phyloP scores from a whole-genome alignment of 2,888 invertebrate genomes.

The Tiliacea citrago region DNA sequence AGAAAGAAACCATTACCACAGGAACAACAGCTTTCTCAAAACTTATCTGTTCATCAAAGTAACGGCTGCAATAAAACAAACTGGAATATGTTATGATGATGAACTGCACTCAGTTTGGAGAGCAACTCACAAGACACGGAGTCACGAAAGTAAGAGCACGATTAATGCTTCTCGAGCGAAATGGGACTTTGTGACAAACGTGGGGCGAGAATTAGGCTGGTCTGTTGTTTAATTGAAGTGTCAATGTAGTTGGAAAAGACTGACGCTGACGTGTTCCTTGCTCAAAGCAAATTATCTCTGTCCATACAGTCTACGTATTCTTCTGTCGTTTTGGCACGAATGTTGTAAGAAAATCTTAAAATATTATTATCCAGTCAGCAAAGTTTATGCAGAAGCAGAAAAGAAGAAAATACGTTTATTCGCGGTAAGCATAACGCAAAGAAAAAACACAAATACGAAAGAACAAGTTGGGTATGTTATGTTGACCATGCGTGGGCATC shows the following conservation, averaged over 20 bases:
- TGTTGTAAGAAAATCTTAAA: not conserved
- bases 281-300: not conserved
- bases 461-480: too few species aligned
- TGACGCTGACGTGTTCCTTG: not conserved
- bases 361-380: not conserved
- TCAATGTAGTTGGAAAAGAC: slow-evolving; percentile 16
- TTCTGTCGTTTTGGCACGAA: too few species aligned
- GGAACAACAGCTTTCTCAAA: slow-evolving; percentile 63
- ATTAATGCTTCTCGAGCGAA: slow-evolving; percentile 52
- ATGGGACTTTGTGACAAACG: slow-evolving; percentile 55
- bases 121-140: slow-evolving; percentile 68
- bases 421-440: too few species aligned
- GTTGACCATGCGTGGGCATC: too few species aligned
- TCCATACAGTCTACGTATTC: too few species aligned
- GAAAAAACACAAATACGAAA: too few species aligned
- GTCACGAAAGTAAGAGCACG: slow-evolving; percentile 77
- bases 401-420: too few species aligned
- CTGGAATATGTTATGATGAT: slow-evolving; percentile 75
- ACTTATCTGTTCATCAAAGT: slow-evolving; percentile 72
- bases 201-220: slow-evolving; percentile 31
- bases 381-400: too few species aligned
- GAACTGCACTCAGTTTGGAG: slow-evolving; percentile 68
- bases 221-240: slow-evolving; percentile 24
- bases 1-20: slow-evolving; percentile 55
- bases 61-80: slow-evolving; percentile 74